Conservation (phyloP, 2,888 invertebrate species). For the Netelia fuscicornis region DNA sequence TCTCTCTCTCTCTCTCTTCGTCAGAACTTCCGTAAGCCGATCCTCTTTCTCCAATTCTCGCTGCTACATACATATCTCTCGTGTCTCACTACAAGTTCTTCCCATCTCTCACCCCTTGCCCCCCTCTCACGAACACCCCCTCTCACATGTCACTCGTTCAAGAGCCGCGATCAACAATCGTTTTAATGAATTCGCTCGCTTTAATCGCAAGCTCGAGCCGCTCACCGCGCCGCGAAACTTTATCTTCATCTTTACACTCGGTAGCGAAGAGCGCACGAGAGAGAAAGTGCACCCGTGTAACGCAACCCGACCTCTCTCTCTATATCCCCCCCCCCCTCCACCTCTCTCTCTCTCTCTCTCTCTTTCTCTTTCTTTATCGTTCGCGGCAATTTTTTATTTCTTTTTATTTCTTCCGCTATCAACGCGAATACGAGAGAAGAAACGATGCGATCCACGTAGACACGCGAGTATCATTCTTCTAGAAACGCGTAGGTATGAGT, state of each 20-base stretch:
- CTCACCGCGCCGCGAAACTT: slow-evolving; percentile 35
- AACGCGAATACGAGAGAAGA: slow-evolving; percentile 64
- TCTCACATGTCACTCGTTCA: slow-evolving; percentile 76
- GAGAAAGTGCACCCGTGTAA: slow-evolving; percentile 28
- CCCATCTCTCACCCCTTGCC: slow-evolving; percentile 23
- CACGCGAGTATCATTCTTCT: slow-evolving; percentile 62
- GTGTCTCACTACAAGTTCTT: slow-evolving; percentile 51
- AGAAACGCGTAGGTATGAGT: slow-evolving; percentile 33
- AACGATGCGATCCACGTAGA: slow-evolving; percentile 59
- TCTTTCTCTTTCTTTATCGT: background rate
- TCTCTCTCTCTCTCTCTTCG: slow-evolving; percentile 30
- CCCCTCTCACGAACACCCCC: slow-evolving; percentile 48
- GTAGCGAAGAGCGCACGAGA: slow-evolving; percentile 56
- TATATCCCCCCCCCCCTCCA: background rate
- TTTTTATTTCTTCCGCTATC: slow-evolving; percentile 29
- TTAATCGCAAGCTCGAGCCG: slow-evolving; percentile 55
- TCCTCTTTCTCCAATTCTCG: slow-evolving; percentile 31
- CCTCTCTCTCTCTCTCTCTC: background rate
- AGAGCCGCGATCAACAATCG: slow-evolving; percentile 79
- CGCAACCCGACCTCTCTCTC: background rate
- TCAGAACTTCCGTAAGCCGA: slow-evolving; percentile 39
- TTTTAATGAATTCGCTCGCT: slow-evolving; percentile 77
- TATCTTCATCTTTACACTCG: slow-evolving; percentile 78
- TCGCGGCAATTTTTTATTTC: background rate
- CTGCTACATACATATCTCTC: slow-evolving; percentile 39